phyloP scores from a whole-genome alignment of 2,888 invertebrate species.

The Furcula furcula region DNA sequence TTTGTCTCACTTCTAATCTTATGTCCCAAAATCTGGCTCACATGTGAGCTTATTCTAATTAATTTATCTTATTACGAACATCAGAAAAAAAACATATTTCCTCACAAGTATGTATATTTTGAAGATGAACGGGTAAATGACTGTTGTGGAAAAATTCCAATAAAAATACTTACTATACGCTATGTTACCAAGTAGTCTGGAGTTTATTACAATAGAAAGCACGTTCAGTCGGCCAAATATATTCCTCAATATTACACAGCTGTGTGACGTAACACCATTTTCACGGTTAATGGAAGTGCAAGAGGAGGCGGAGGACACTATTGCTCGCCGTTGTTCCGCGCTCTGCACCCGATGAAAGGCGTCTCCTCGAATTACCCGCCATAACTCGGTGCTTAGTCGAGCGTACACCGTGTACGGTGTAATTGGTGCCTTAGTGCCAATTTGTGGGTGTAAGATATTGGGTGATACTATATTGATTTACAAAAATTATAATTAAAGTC shows the following conservation, averaged over 20 bases:
- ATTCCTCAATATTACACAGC: slow-evolving; percentile 21
- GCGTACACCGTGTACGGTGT: slow-evolving; percentile 46
- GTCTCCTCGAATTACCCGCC: slow-evolving; percentile 46
- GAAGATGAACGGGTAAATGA: too few species aligned
- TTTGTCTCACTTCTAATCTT: too few species aligned
- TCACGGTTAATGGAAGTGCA: slow-evolving; percentile 47
- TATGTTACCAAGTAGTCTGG: too few species aligned
- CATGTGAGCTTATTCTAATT: too few species aligned
- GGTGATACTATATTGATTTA: slow-evolving; percentile 12
- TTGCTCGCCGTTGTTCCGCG: slow-evolving; percentile 44
- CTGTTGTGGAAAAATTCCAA: too few species aligned
- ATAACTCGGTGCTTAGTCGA: slow-evolving; percentile 47
- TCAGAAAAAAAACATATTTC: too few species aligned
- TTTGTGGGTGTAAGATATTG: slow-evolving; percentile 38
- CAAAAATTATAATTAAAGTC: too few species aligned
- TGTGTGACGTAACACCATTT: slow-evolving; percentile 36
- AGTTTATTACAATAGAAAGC: slow-evolving; percentile 8
- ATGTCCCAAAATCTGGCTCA: too few species aligned
- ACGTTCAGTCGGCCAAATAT: too few species aligned
- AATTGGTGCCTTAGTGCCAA: slow-evolving; percentile 57
- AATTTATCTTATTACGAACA: too few species aligned
- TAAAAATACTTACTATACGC: too few species aligned
- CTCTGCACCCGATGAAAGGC: slow-evolving; percentile 50
- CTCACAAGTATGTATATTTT: too few species aligned
- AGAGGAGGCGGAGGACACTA: slow-evolving; percentile 22